Percentiles rank a stretch among this genome's conserved stretches.
Evolutionary conservation across 2,888 invertebrate genomes (phyloP).

Genomic region (Metopia argyrocephala): DNA sequence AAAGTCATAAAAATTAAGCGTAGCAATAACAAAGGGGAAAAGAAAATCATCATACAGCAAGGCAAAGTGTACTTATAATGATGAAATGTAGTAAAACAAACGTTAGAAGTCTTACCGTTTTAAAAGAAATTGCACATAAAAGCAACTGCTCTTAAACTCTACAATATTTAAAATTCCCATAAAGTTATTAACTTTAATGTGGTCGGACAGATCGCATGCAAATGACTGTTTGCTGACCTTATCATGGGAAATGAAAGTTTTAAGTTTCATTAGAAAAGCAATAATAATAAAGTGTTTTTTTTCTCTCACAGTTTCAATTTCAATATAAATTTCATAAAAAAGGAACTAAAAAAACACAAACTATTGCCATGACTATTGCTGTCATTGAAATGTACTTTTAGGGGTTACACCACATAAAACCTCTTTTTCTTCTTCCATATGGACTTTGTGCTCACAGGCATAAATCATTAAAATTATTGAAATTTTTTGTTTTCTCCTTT

Average conservation of each 20-base stretch:
- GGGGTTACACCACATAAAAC: neutral
- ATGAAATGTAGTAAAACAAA: slow-evolving; percentile 37
- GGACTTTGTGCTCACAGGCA: slow-evolving; percentile 56
- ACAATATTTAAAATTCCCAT: slow-evolving; percentile 45
- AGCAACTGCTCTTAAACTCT: neutral
- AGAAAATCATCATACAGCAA: slow-evolving; percentile 64
- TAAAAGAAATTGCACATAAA: neutral
- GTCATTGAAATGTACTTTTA: neutral
- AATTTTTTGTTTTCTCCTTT: neutral
- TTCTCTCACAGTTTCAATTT: neutral
- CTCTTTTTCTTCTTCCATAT: slow-evolving; percentile 11
- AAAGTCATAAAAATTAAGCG: slow-evolving; percentile 74
- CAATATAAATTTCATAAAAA: no score
- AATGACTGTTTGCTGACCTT: slow-evolving; percentile 40
- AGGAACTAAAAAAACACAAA: no score
- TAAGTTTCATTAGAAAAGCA: neutral
- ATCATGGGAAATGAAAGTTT: slow-evolving; percentile 55
- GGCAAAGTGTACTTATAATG: slow-evolving; percentile 75
- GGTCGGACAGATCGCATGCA: slow-evolving; percentile 8
- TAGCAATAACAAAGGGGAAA: slow-evolving; percentile 68
- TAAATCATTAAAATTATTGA: slow-evolving; percentile 51
- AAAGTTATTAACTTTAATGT: slow-evolving; percentile 10
- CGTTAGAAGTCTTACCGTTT: neutral
- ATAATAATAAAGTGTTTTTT: neutral
- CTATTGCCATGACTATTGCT: neutral